Conservation (phyloP, 2,113 vertebrate species). For the Pollachius pollachius region DNA sequence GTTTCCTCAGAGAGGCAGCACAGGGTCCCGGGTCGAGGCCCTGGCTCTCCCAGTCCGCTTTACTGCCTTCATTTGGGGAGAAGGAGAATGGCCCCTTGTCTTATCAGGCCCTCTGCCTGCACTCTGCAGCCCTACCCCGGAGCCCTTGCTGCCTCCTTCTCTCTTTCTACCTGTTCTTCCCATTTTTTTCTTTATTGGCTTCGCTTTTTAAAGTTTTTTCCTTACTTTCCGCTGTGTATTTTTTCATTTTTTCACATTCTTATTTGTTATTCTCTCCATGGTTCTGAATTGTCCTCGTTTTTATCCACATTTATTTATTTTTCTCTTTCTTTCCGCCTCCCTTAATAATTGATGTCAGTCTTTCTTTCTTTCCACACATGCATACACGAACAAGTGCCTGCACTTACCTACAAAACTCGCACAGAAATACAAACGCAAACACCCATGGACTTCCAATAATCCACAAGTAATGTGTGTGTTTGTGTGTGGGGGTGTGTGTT, state of each 20-base stretch:
- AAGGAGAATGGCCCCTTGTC: conserved; percentile 69
- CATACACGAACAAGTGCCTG: neutral
- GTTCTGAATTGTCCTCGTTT: neutral
- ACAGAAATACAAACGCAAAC: conserved; percentile 16
- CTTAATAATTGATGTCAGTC: no score
- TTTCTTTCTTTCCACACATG: conserved; percentile 9
- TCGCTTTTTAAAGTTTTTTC: conserved; percentile 1
- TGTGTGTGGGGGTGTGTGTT: neutral
- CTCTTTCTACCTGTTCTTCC: no score
- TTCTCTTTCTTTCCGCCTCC: neutral
- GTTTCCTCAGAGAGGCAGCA: conserved; percentile 56
- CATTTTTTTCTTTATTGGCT: no score
- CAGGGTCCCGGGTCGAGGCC: conserved; percentile 64
- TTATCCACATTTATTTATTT: neutral
- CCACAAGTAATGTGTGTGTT: conserved; percentile 20
- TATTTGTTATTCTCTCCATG: no score
- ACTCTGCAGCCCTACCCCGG: conserved; percentile 65
- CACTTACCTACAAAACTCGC: conserved; percentile 17
- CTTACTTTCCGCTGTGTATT: conserved; percentile 9
- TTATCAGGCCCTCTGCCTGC: conserved; percentile 71
- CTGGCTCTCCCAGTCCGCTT: conserved; percentile 65
- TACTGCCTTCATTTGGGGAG: conserved; percentile 72
- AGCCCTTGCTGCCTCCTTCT: conserved; percentile 26
- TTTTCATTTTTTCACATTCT: no score
- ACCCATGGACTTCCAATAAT: conserved; percentile 29